Percentiles rank a stretch among this genome's conserved stretches.
Evolutionary conservation across 2,797 vertebrate genomes (phyloP).

Genomic region (Hemitrygon akajei): DNA sequence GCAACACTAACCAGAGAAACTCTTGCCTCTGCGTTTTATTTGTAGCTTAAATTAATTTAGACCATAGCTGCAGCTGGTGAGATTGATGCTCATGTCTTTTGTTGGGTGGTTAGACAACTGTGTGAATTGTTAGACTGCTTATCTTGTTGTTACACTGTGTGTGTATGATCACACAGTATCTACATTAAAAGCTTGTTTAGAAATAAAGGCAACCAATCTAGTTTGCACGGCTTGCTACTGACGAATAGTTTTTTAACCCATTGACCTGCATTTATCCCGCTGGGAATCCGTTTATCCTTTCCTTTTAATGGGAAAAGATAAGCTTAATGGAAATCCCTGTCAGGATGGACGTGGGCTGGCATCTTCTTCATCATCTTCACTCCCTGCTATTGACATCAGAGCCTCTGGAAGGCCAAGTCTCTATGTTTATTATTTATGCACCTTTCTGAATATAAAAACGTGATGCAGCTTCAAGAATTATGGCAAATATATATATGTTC

Average conservation of each 20-base stretch:
- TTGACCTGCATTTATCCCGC: not conserved
- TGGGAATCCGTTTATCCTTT: slow-evolving; percentile 28
- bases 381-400: not conserved
- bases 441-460: not conserved
- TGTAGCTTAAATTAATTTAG: not conserved
- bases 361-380: not conserved
- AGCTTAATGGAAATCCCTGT: slow-evolving; percentile 11
- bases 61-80: not conserved
- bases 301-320: slow-evolving; percentile 31
- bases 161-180: slow-evolving; percentile 3
- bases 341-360: not conserved
- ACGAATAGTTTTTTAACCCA: slow-evolving; percentile 10
- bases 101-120: not conserved
- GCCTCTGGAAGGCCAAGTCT: not conserved
- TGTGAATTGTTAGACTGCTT: not conserved
- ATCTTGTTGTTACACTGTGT: slow-evolving; percentile 9
- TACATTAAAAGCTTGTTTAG: slow-evolving; percentile 23
- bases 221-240: slow-evolving; percentile 6
- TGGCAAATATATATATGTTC: not conserved
- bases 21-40: not conserved
- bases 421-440: not conserved
- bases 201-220: slow-evolving; percentile 9
- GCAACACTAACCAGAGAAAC: not conserved
- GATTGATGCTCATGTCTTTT: slow-evolving; percentile 7
- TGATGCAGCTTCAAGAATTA: not conserved